Evolutionary conservation across 1,140 invertebrate species (phyloP).

Genomic region (Asobara japonica): DNA sequence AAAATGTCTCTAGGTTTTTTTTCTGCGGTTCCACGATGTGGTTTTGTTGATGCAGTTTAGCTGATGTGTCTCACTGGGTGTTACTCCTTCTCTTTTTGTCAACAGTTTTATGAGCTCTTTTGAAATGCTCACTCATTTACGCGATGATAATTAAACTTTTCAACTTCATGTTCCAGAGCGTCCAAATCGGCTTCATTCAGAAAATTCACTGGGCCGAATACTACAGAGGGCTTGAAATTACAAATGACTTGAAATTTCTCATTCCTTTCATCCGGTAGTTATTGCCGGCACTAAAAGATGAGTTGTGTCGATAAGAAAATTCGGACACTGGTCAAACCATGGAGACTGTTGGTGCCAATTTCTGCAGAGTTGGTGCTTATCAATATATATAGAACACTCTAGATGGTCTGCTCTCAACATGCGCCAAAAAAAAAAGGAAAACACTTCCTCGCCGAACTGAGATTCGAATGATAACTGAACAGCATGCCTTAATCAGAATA

Average conservation of each 20-base stretch:
- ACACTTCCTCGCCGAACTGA: no score
- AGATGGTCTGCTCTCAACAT: no score
- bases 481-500: slow-evolving; percentile 61
- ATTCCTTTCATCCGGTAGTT: no score
- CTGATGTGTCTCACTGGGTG: neutral
- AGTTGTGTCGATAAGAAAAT: no score
- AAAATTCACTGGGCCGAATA: neutral
- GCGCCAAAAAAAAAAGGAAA: no score
- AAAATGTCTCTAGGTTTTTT: neutral
- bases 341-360: no score
- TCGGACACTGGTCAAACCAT: no score
- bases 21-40: neutral
- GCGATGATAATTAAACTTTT: neutral
- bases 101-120: neutral
- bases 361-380: no score
- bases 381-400: no score
- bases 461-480: no score
- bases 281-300: no score
- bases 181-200: neutral
- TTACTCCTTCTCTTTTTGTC: neutral
- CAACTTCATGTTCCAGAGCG: neutral
- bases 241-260: neutral
- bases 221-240: neutral
- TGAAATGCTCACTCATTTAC: neutral
- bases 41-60: neutral